phyloP scores from a whole-genome alignment of 2,797 vertebrate genomes.

The Bradypodion ventrale region DNA sequence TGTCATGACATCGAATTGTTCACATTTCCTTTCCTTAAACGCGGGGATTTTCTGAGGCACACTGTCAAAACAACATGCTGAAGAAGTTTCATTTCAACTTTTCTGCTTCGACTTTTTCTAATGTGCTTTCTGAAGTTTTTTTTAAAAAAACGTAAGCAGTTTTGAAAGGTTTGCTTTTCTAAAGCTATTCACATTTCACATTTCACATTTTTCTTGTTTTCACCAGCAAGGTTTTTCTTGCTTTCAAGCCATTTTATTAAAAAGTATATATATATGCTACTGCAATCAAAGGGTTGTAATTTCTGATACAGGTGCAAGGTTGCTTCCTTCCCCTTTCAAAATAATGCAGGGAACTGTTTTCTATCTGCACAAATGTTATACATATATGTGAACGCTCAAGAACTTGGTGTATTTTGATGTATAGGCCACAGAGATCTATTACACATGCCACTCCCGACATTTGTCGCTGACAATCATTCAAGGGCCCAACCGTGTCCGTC shows the following conservation, averaged over 20 bases:
- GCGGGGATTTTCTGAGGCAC: conserved; percentile 69
- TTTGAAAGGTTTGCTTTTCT: conserved; percentile 57
- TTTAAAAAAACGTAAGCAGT: conserved; percentile 37
- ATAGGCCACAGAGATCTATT: conserved; percentile 29
- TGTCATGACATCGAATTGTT: conserved; percentile 76
- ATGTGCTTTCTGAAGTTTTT: not conserved
- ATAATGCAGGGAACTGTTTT: conserved; percentile 15
- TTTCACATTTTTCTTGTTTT: conserved; percentile 6
- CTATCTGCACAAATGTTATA: conserved; percentile 39
- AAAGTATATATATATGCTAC: conserved; percentile 9
- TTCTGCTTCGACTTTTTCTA: not conserved
- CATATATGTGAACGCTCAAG: conserved; percentile 33
- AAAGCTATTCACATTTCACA: conserved; percentile 41
- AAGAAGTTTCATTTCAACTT: conserved; percentile 47
- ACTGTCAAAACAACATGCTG: conserved; percentile 71
- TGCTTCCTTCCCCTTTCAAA: conserved; percentile 22
- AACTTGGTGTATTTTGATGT: conserved; percentile 53
- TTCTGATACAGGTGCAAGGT: conserved; percentile 37
- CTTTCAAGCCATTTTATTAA: too few species aligned
- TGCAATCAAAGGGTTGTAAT: conserved; percentile 29
- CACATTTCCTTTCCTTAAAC: conserved; percentile 66
- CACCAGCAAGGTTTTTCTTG: conserved; percentile 30
- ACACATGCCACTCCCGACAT: conserved; percentile 20
- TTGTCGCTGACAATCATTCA: conserved; percentile 29
- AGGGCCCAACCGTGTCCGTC: not conserved